A percentile compares a stretch with the other conserved stretches of the same genome.
Evolutionary conservation across 2,888 invertebrate species (phyloP).

Genomic region (Petrolisthes cinctipes): DNA sequence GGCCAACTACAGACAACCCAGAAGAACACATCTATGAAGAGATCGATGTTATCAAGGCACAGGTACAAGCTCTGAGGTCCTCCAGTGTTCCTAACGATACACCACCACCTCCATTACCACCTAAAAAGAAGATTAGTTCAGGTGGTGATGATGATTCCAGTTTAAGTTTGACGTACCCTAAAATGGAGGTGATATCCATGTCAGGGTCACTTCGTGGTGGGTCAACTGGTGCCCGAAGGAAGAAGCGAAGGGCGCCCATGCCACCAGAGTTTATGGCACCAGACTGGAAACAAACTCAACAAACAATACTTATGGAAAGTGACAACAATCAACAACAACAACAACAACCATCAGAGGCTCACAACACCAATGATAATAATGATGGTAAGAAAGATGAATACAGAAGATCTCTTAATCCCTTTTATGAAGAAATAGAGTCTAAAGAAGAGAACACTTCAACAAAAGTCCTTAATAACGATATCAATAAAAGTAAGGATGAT

Average conservation of each 20-base stretch:
- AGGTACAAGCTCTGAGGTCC: slow-evolving; percentile 55
- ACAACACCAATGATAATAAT: slow-evolving; percentile 6
- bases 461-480: neutral
- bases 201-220: slow-evolving; percentile 59
- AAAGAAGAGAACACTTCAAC: neutral
- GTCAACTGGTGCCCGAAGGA: slow-evolving; percentile 50
- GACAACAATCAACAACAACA: neutral
- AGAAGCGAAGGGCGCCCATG: slow-evolving; percentile 62
- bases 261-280: slow-evolving; percentile 57
- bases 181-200: slow-evolving; percentile 51
- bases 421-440: slow-evolving; percentile 60
- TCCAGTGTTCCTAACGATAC: slow-evolving; percentile 50
- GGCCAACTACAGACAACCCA: slow-evolving; percentile 44
- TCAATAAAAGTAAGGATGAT: neutral
- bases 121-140: slow-evolving; percentile 40
- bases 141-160: slow-evolving; percentile 44
- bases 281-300: slow-evolving; percentile 41
- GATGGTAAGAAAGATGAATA: slow-evolving; percentile 28
- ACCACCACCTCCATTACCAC: slow-evolving; percentile 56
- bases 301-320: neutral
- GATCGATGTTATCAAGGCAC: slow-evolving; percentile 59
- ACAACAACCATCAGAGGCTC: neutral
- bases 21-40: slow-evolving; percentile 65
- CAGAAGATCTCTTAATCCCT: slow-evolving; percentile 56
- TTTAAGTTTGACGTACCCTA: slow-evolving; percentile 41